Base-by-base conservation (phyloP, 2,113 vertebrate genomes). In the Excalfactoria chinensis region DNA sequence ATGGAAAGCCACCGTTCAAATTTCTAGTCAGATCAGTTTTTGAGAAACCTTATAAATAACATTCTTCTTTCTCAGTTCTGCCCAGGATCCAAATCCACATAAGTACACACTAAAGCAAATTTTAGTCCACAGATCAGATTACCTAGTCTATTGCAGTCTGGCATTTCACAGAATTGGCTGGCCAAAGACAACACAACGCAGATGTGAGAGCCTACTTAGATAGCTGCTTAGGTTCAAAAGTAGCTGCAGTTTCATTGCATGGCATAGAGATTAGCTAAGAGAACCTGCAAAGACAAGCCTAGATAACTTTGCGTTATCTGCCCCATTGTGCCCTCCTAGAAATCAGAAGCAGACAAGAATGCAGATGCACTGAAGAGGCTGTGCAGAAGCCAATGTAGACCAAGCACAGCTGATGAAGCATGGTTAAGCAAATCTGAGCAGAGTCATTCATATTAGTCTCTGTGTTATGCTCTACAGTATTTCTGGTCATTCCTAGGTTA, bases 391-490 rank as follows among this genome's bases (percentile, higher is more conserved):
- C 60, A 26, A 0, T 3, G 83, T 62, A 28, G 53, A 55, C 2
- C 58, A 41, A 60, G 53, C 34, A 10, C 8, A 5, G 82, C 56
- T 53, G 66, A 35, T 0, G 23, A 30, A 34, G 22, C n/a, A 7
- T 1, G 3, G 21, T 2, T 28, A 3, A 22, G 62, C 23, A 49
- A 41, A 49, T 6, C n/a, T 37, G 43, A 37, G 32, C n/a, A 14
- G 1, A 8, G 35, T 1, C 51, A 11, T 4, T 34, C 55, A 21
- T 10, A 3, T 5, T 16, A 3, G 25, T 0, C 20, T 0, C 60
- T 72, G 63, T 53, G 41, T 0, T 40, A 2, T 1, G 4, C 41
- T 44, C 28, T 32, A 32, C 34, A 3, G 3, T 1, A 9, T 2
- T 55, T 19, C 67, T 3, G 22, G 21, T 1, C 26, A 4, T 28